A percentile compares a stretch with the other conserved stretches of the same genome.
Conservation (phyloP, 2,797 vertebrate species). For the Anas bernieri region DNA sequence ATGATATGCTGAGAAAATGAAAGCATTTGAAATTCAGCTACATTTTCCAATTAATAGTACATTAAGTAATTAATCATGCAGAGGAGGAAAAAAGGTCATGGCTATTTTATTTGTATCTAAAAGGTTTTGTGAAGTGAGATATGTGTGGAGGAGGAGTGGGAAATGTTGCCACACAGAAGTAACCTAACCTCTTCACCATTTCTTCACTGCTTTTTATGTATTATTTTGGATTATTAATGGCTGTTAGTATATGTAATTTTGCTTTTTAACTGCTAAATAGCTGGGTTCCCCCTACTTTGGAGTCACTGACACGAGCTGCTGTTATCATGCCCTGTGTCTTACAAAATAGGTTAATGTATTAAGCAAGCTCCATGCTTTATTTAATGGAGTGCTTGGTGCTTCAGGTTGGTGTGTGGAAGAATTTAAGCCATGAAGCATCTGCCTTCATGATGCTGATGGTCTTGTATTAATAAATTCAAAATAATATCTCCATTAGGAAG, state of each 20-base stretch:
- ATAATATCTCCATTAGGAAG: background rate
- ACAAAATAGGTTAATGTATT: background rate
- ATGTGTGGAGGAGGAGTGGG: background rate
- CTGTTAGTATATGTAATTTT: background rate
- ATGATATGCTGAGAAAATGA: slow-evolving; percentile 90
- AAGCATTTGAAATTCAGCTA: slow-evolving; percentile 87
- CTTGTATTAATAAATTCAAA: background rate
- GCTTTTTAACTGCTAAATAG: background rate
- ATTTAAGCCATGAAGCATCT: background rate
- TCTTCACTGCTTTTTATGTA: background rate
- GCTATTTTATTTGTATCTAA: slow-evolving; percentile 71
- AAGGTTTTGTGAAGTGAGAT: slow-evolving; percentile 60
- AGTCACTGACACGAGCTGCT: background rate
- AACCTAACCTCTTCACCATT: slow-evolving; percentile 1
- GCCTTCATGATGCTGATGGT: background rate
- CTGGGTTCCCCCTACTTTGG: background rate
- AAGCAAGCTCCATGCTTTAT: background rate
- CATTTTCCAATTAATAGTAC: slow-evolving; percentile 92
- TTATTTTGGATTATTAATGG: background rate
- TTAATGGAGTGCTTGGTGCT: background rate
- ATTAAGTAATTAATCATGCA: slow-evolving; percentile 97
- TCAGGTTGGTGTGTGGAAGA: background rate
- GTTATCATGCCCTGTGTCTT: background rate
- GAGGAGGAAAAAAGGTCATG: slow-evolving; percentile 87
- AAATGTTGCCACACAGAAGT: slow-evolving; percentile 32